Evolutionary conservation across 2,113 vertebrate species (phyloP).

Genomic region (Oncorhynchus clarkii): DNA sequence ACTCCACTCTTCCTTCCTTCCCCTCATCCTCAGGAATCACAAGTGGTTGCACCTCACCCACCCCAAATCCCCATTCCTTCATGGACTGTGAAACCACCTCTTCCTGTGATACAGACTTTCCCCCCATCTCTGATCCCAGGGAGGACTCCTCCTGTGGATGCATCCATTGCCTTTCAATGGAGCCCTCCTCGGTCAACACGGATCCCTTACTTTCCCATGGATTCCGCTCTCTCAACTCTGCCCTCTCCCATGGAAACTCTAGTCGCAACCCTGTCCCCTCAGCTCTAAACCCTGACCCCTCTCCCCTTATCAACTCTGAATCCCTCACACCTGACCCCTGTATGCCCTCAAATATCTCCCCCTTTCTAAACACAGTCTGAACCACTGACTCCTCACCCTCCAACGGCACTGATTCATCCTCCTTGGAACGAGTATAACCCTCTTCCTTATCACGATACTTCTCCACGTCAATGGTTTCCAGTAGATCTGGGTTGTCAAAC

Average conservation of each 20-base stretch:
- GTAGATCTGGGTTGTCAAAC: not conserved
- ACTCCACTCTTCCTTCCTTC: not conserved
- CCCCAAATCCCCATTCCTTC: not conserved
- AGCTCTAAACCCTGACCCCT: not conserved
- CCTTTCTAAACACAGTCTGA: not conserved
- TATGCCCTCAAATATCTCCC: not conserved
- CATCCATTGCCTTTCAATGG: constrained; percentile 1
- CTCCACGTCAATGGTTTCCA: not conserved
- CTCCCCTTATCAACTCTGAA: not conserved
- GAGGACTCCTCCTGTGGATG: not conserved
- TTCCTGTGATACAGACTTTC: not conserved
- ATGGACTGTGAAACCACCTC: not conserved
- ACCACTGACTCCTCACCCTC: not conserved
- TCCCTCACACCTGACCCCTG: not conserved
- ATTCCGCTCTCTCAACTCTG: not conserved
- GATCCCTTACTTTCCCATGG: not conserved
- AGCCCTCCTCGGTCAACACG: constrained; percentile 5
- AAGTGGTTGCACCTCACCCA: not conserved
- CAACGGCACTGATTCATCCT: not conserved
- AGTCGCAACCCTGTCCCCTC: not conserved
- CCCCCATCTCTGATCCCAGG: not conserved
- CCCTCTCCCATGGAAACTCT: not conserved
- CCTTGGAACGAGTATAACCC: not conserved
- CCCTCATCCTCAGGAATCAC: constrained; percentile 4
- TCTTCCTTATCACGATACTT: not conserved